Evolutionary conservation across 2,113 vertebrate species (phyloP).

Genomic region (Elanus axillaris): DNA sequence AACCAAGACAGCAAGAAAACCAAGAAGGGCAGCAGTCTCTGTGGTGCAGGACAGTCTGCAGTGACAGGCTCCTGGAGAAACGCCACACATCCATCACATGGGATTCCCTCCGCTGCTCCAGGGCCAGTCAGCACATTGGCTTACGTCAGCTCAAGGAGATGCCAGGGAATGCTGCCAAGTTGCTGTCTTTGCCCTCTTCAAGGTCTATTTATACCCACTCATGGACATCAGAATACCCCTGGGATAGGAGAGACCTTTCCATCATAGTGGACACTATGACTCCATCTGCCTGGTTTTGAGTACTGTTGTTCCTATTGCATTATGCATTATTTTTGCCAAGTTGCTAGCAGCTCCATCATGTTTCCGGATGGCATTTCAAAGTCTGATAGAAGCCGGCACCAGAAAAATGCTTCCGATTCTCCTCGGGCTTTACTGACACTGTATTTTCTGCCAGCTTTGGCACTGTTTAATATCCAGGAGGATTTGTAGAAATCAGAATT

Average conservation of each 20-base stretch:
- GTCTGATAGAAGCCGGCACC: background rate
- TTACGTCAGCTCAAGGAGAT: background rate
- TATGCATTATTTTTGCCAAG: background rate
- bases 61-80: background rate
- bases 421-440: background rate
- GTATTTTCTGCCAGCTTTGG: background rate
- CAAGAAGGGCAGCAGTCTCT: background rate
- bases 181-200: slow-evolving; percentile 18
- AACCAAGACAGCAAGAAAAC: background rate
- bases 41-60: background rate
- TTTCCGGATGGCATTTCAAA: background rate
- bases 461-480: background rate
- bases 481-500: background rate
- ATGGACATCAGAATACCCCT: background rate
- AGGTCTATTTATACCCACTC: background rate
- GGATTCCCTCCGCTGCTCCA: background rate
- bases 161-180: slow-evolving; percentile 6
- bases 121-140: background rate
- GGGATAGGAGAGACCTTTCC: background rate
- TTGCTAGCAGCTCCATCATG: background rate
- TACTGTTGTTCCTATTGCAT: background rate
- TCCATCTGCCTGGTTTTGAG: background rate
- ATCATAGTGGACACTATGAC: background rate
- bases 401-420: background rate
- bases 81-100: background rate